Evolutionary conservation across 1,140 invertebrate genomes (phyloP).

Genomic region (Drosophila suzukii): DNA sequence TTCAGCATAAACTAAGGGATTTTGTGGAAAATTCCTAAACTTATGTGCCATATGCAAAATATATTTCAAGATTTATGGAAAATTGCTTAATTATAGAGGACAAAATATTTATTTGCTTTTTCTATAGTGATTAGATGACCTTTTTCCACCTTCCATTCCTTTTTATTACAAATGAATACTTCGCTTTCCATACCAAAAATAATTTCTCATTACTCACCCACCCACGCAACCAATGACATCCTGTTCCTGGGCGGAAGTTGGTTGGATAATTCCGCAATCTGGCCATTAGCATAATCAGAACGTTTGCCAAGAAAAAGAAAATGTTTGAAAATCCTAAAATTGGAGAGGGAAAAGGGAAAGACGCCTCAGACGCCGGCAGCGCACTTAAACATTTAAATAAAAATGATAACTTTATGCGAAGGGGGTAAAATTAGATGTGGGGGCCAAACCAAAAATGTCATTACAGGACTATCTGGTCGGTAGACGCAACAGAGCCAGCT

Average conservation of each 20-base stretch:
- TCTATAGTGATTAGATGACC: not conserved
- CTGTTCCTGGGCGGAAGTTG: slow-evolving; percentile 42
- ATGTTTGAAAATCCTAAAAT: slow-evolving; percentile 43
- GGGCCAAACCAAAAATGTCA: slow-evolving; percentile 69
- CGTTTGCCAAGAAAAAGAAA: slow-evolving; percentile 52
- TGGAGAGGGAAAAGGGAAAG: not conserved
- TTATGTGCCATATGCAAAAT: too few species aligned
- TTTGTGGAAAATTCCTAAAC: not conserved
- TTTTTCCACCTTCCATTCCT: slow-evolving; percentile 2
- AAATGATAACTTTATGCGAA: slow-evolving; percentile 83
- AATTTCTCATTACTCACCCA: slow-evolving; percentile 42
- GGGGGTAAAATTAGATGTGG: slow-evolving; percentile 61
- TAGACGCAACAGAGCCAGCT: slow-evolving; percentile 59
- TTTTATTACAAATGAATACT: not conserved
- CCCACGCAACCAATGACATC: slow-evolving; percentile 33
- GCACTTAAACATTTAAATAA: slow-evolving; percentile 82
- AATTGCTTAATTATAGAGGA: too few species aligned
- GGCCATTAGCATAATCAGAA: slow-evolving; percentile 77
- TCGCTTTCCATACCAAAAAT: slow-evolving; percentile 8
- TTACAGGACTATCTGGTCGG: slow-evolving; percentile 55
- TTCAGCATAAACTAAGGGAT: not conserved
- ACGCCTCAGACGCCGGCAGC: slow-evolving; percentile 14
- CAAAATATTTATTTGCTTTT: not conserved
- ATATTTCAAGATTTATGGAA: too few species aligned
- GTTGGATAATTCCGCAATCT: slow-evolving; percentile 50